Evolutionary conservation across 2,113 vertebrate genomes (phyloP).

Genomic region (Sceloporus tristichus): DNA sequence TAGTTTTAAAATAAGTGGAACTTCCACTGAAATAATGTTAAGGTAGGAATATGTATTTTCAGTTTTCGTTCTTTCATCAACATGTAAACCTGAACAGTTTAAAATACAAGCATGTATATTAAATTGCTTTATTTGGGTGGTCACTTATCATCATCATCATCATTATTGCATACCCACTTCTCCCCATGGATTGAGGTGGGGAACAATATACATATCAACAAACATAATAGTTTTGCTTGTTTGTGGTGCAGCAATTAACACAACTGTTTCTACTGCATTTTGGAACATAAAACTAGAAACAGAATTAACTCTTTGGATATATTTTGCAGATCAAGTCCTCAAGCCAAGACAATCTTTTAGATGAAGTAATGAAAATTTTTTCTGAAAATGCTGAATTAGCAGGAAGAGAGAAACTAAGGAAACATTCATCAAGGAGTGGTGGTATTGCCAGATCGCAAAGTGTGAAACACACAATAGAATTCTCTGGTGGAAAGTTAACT

Average conservation of each 20-base stretch:
- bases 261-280: background rate
- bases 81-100: background rate
- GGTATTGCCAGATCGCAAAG: constrained; percentile 90
- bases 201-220: background rate
- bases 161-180: too few relatives aligned
- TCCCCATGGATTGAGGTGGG: too few relatives aligned
- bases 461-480: constrained; percentile 77
- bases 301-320: constrained; percentile 16
- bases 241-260: background rate
- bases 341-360: constrained; percentile 92
- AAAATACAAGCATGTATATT: background rate
- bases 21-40: constrained; percentile 1
- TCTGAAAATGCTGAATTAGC: constrained; percentile 84
- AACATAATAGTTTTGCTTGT: background rate
- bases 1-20: background rate
- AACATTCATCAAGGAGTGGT: constrained; percentile 69
- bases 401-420: constrained; percentile 80
- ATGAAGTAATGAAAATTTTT: constrained; percentile 89
- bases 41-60: constrained; percentile 4
- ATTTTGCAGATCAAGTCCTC: constrained; percentile 81
- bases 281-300: constrained; percentile 8
- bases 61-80: constrained; percentile 8
- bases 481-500: constrained; percentile 76
- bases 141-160: too few relatives aligned
- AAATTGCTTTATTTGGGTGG: background rate